A percentile compares a stretch with the other conserved stretches of the same genome.
These are phyloP conservation scores for Phrynosoma platyrhinos DNA, from an alignment of 2,113 vertebrate species.

Conservation along the genomic window DNA sequence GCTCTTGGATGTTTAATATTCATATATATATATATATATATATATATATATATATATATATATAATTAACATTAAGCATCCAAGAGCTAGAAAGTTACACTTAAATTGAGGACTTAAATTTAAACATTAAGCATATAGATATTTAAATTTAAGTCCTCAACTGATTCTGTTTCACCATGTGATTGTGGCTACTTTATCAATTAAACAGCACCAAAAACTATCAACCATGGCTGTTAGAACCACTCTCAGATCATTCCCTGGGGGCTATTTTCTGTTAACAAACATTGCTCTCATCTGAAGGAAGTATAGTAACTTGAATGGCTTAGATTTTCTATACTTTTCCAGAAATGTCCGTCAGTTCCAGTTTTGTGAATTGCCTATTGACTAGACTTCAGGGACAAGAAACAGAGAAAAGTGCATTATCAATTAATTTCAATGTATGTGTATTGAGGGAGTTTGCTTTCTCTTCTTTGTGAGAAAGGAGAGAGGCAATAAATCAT, in stretches of 20 bases:
- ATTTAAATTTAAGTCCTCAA: no score
- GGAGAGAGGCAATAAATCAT: constrained; percentile 26
- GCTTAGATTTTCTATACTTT: not conserved
- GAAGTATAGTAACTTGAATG: not conserved
- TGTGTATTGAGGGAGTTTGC: not conserved
- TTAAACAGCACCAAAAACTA: no score
- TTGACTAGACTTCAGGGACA: not conserved
- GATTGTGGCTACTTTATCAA: no score
- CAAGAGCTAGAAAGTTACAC: no score
- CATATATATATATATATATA: no score
- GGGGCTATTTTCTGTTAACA: no score
- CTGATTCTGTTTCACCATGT: no score
- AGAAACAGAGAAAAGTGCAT: not conserved
- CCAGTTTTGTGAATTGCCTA: not conserved
- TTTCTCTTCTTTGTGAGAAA: not conserved
- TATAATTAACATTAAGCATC: no score
- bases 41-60: no score
- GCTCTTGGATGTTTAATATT: not conserved
- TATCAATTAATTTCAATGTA: constrained; percentile 23
- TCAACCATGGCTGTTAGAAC: not conserved
- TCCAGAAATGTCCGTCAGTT: not conserved
- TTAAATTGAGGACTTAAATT: no score
- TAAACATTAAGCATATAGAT: no score
- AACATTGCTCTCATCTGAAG: not conserved
- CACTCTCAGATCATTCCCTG: no score